Evolutionary conservation across 2,797 vertebrate species (phyloP), one percentile per base, ranked within the genome.

Genomic region (Paratrypauchen microcephalus): DNA sequence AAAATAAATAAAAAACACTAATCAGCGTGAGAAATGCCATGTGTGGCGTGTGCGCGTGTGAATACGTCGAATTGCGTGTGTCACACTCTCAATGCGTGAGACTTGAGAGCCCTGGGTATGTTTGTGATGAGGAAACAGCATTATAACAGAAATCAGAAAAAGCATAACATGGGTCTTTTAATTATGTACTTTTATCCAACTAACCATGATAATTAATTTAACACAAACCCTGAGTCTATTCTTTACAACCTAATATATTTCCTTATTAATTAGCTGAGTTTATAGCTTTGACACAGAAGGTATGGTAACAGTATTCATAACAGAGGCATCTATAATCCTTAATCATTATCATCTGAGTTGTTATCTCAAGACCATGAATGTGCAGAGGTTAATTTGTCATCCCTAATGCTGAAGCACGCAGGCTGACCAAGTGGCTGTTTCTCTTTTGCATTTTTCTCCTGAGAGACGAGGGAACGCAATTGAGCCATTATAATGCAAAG

Each of bases 341-440:
- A 13, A 71, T 77, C 55, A 66, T 11, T 32, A n/a, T 30, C 36
- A 73, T 57, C 16, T 54, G 47, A 57, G 56, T 21, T 39, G 62
- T 75, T 74, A 71, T 76, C 47, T 69, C 55, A 72, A 70, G 59
- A 39, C 64, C 73, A 36, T 50, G 36, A 23, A 67, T 26, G 52
- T 23, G 6, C 54, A 16, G 48, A 70, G 48, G 71, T 52, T 78
- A 75, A 80, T 77, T 60, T 84, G 75, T 84, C 77, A 84, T 85
- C 72, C 36, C 72, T 73, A 70, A 82, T 82, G 63, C 66, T 69
- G 58, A 71, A 47, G 69, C 75, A 78, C 71, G 74, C 45, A 68
- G 6, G 66, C 72, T 71, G 65, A 71, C 55, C 55, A 59, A 76
- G 48, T 76, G 65, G 12, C 66, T 77, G 58, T 65, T 64, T 15